Conservation (phyloP, 2,797 vertebrate genomes). For the Sarcoramphus papa region DNA sequence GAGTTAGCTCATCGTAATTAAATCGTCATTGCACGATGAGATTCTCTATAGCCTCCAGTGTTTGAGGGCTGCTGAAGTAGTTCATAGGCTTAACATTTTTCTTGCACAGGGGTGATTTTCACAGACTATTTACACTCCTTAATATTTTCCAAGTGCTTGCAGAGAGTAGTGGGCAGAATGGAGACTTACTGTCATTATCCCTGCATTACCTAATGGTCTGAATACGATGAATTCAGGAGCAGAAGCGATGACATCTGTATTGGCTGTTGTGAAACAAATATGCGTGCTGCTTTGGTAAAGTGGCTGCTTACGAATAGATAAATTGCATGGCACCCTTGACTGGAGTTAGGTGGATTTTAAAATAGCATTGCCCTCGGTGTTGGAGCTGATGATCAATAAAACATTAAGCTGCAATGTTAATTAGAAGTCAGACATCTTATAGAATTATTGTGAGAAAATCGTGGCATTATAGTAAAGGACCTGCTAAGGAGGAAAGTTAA, state of each 20-base stretch:
- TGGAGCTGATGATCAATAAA: neutral
- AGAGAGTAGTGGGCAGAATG: neutral
- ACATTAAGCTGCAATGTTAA: neutral
- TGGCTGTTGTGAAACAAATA: neutral
- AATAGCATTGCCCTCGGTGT: neutral
- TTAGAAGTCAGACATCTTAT: neutral
- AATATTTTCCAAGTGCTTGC: neutral
- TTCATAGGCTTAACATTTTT: neutral
- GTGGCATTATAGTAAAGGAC: neutral
- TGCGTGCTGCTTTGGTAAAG: neutral
- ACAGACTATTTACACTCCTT: neutral
- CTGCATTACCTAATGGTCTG: neutral
- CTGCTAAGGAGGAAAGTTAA: neutral
- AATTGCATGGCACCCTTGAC: neutral
- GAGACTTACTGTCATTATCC: neutral
- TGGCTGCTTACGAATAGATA: neutral
- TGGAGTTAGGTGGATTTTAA: neutral
- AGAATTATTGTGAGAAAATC: neutral
- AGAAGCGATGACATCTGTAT: fast-evolving
- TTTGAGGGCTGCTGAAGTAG: neutral
- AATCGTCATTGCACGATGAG: fast-evolving
- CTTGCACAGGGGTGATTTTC: neutral
- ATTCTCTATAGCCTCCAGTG: neutral
- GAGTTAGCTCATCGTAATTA: neutral
- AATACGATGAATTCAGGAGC: neutral